Evolutionary conservation across 2,797 vertebrate genomes (phyloP).

Genomic region (Enoplosus armatus): DNA sequence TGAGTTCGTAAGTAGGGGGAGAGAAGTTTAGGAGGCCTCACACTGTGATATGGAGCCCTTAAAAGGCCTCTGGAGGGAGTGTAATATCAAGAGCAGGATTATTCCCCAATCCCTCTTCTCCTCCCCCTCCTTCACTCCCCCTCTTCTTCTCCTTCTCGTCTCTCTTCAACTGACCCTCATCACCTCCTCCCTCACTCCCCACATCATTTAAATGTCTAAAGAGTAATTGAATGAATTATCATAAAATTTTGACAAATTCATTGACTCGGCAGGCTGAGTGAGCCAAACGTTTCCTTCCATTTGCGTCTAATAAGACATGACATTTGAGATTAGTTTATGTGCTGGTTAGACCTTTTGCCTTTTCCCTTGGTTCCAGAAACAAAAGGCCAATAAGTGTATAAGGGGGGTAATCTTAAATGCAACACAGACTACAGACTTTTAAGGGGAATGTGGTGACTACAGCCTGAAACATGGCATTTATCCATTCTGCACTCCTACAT

Average conservation of each 20-base stretch:
- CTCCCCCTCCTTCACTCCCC: slow-evolving; percentile 66
- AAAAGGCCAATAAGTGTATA: slow-evolving; percentile 77
- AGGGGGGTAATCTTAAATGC: slow-evolving; percentile 61
- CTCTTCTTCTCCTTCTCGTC: slow-evolving; percentile 64
- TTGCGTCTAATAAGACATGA: slow-evolving; percentile 92
- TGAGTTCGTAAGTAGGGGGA: slow-evolving; percentile 82
- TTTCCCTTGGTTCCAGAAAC: slow-evolving; percentile 82
- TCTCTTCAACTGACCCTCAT: slow-evolving; percentile 76
- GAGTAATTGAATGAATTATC: slow-evolving; percentile 96
- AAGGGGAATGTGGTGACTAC: slow-evolving; percentile 54
- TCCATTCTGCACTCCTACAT: slow-evolving; percentile 74
- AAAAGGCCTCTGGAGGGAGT: slow-evolving; percentile 91
- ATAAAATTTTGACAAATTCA: slow-evolving; percentile 97
- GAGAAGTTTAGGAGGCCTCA: slow-evolving; percentile 87
- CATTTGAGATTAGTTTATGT: slow-evolving; percentile 94
- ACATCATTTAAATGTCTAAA: slow-evolving; percentile 94
- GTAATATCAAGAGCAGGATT: slow-evolving; percentile 92
- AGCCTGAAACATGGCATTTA: slow-evolving; percentile 71
- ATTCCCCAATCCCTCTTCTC: slow-evolving; percentile 84
- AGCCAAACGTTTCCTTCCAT: slow-evolving; percentile 87
- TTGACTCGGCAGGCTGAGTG: slow-evolving; percentile 85
- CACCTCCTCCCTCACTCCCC: slow-evolving; percentile 77
- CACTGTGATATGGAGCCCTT: slow-evolving; percentile 88
- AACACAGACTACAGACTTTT: slow-evolving; percentile 66
- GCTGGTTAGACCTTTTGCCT: slow-evolving; percentile 88